These are phyloP conservation scores for Epiblema foenella DNA, from an alignment of 2,888 invertebrate species.

Conservation along the genomic window DNA sequence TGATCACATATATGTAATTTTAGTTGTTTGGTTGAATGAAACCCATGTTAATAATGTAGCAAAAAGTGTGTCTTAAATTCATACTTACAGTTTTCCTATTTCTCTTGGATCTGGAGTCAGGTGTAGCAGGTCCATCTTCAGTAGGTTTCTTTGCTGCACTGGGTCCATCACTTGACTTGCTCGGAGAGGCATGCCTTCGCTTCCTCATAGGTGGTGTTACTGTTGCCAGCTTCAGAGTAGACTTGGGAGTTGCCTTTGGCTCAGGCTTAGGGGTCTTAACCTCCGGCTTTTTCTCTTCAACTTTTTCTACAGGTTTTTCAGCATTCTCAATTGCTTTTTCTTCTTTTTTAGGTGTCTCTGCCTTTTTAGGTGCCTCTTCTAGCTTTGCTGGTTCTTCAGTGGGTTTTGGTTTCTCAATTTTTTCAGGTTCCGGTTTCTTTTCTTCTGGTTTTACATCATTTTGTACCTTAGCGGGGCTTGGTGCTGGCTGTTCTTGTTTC, in stretches of 20 bases:
- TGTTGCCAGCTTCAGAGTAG: constrained; percentile 83
- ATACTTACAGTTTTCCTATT: constrained; percentile 75
- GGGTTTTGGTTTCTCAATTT: constrained; percentile 45
- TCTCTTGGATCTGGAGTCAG: constrained; percentile 76
- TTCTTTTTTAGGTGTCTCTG: constrained; percentile 60
- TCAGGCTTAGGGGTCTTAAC: constrained; percentile 62
- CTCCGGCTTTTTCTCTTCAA: constrained; percentile 58
- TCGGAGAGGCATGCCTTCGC: constrained; percentile 81
- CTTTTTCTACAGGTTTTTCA: constrained; percentile 55
- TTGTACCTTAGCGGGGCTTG: constrained; percentile 63
- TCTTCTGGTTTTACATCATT: constrained; percentile 63
- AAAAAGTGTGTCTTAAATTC: no score
- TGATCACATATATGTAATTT: no score
- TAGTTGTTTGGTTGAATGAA: no score
- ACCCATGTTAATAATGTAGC: no score
- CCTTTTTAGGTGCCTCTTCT: constrained; percentile 53
- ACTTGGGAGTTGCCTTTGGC: constrained; percentile 72
- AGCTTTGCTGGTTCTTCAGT: constrained; percentile 57
- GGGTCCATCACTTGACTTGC: constrained; percentile 66
- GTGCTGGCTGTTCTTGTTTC: constrained; percentile 57
- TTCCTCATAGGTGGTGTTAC: constrained; percentile 84
- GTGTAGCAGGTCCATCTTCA: constrained; percentile 68
- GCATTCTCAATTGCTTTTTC: constrained; percentile 64
- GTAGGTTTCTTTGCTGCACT: constrained; percentile 69
- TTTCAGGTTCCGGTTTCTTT: constrained; percentile 55